Evolutionary conservation across 2,797 vertebrate genomes (phyloP).

Genomic region (Xerus rutilus): DNA sequence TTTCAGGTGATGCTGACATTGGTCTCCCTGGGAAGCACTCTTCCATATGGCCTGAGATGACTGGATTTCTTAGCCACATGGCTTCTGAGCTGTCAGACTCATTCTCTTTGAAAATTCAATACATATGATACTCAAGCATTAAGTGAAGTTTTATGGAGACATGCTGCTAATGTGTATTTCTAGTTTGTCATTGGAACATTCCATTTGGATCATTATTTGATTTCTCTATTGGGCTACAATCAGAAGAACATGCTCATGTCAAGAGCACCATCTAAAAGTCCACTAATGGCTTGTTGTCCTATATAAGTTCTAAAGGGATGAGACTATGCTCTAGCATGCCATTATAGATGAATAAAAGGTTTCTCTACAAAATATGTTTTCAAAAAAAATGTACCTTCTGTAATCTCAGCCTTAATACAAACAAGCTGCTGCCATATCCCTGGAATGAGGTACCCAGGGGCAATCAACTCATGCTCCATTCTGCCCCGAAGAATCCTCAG

Average conservation of each 20-base stretch:
- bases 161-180: not conserved
- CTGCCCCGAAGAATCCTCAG: not conserved
- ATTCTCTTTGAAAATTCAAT: not conserved
- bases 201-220: not conserved
- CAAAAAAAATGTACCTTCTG: not conserved
- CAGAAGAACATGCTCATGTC: not conserved
- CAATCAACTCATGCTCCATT: not conserved
- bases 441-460: conserved; percentile 43
- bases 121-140: not conserved
- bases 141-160: not conserved
- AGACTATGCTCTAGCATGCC: not conserved
- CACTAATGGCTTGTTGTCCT: not conserved
- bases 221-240: not conserved
- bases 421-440: not conserved
- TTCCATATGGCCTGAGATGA: not conserved
- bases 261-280: not conserved
- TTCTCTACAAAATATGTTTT: not conserved
- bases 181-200: not conserved
- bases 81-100: not conserved
- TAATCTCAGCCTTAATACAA: not conserved
- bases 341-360: not conserved
- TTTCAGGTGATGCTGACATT: not conserved
- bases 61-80: not conserved
- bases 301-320: not conserved
- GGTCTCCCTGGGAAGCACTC: not conserved